phyloP scores from a whole-genome alignment of 1,140 invertebrate species.

The Drosophila gunungcola region DNA sequence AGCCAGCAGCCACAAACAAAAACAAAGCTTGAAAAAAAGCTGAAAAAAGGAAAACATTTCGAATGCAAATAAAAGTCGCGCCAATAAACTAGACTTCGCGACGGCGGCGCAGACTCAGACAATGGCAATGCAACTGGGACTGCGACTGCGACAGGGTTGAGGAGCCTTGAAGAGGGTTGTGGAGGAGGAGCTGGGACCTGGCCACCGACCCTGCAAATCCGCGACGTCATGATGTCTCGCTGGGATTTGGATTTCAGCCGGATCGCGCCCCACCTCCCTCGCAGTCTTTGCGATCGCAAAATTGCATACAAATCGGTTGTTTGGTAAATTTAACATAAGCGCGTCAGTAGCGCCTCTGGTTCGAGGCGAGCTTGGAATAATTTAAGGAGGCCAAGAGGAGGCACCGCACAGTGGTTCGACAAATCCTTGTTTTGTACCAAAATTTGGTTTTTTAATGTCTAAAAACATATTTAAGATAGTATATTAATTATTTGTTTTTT shows the following conservation, averaged over 20 bases:
- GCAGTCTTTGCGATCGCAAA: constrained; percentile 54
- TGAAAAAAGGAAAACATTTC: constrained; percentile 55
- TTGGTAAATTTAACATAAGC: constrained; percentile 84
- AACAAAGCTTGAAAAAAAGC: constrained; percentile 21
- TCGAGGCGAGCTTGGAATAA: constrained; percentile 75
- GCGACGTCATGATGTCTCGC: constrained; percentile 84
- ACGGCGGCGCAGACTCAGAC: constrained; percentile 53
- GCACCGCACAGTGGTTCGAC: constrained; percentile 15
- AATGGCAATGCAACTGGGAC: constrained; percentile 46
- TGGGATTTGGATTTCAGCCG: constrained; percentile 78
- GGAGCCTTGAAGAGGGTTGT: not conserved
- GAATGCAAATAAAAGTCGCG: constrained; percentile 84
- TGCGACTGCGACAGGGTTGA: not conserved
- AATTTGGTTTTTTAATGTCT: too few relatives aligned
- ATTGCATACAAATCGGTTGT: constrained; percentile 84
- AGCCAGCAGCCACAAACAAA: constrained; percentile 36
- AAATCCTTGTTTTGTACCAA: not conserved
- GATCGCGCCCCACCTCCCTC: not conserved
- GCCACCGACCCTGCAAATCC: constrained; percentile 47
- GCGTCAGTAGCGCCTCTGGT: constrained; percentile 81
- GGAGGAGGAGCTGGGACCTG: constrained; percentile 7
- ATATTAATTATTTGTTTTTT: too few relatives aligned
- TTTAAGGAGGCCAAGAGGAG: constrained; percentile 58
- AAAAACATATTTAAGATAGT: too few relatives aligned
- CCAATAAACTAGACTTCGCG: constrained; percentile 84